Conservation (phyloP, 2,797 vertebrate genomes). For the Cossypha heuglini region DNA sequence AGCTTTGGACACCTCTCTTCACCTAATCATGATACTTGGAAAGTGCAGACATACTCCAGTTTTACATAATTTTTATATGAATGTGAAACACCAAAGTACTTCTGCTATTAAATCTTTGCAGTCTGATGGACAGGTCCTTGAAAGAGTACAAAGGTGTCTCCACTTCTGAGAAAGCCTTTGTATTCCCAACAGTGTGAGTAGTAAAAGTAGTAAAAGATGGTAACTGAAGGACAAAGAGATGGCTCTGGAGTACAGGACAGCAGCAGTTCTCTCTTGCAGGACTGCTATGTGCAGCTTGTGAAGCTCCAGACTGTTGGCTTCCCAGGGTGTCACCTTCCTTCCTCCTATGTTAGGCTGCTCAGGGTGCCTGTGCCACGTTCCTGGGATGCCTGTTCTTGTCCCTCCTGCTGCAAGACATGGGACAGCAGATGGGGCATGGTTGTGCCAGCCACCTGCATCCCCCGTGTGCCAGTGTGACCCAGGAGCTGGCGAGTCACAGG, state of each 20-base stretch:
- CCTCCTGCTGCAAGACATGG: neutral
- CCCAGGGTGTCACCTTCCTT: neutral
- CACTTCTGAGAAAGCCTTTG: neutral
- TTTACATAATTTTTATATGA: neutral
- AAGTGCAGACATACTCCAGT: neutral
- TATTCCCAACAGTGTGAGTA: neutral
- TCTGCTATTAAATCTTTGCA: neutral
- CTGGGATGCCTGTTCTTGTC: neutral
- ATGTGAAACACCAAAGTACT: neutral
- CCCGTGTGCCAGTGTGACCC: fast-evolving
- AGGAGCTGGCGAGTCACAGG: fast-evolving
- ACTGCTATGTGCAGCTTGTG: fast-evolving
- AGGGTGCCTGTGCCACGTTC: fast-evolving
- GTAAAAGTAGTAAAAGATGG: neutral
- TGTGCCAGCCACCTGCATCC: neutral
- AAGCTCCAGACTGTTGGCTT: neutral
- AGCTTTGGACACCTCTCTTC: neutral
- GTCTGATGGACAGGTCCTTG: neutral
- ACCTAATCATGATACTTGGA: fast-evolving
- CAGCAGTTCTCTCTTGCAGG: neutral
- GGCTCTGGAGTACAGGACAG: neutral
- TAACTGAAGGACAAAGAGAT: neutral
- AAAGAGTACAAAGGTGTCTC: neutral
- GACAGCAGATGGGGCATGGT: fast-evolving
- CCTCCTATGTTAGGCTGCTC: neutral